These are phyloP conservation scores for Tetramorium alpestre DNA, from an alignment of 1,140 invertebrate genomes.

Conservation along the genomic window DNA sequence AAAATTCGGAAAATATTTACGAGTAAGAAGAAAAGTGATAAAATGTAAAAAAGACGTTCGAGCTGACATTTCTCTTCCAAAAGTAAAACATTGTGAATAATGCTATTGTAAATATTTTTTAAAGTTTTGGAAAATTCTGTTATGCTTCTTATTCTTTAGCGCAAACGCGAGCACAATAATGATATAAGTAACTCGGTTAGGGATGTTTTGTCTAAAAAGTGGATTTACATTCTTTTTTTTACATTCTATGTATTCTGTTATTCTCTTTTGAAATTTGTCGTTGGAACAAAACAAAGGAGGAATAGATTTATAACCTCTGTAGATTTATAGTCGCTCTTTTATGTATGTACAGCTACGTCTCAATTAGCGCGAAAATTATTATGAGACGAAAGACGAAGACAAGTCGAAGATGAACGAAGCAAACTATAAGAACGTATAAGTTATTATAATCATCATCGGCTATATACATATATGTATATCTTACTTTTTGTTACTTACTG, in stretches of 20 bases:
- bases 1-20: not conserved
- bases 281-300: conserved; percentile 29
- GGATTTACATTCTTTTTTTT: too few species aligned
- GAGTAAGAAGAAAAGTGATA: not conserved
- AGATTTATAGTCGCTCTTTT: conserved; percentile 22
- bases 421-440: conserved; percentile 17
- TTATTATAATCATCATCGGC: not conserved
- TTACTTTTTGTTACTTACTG: too few species aligned
- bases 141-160: too few species aligned
- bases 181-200: too few species aligned
- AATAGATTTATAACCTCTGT: conserved; percentile 43
- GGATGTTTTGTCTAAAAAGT: too few species aligned
- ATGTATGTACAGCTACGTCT: not conserved
- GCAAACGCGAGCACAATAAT: too few species aligned
- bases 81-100: too few species aligned
- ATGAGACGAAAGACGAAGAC: not conserved
- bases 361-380: not conserved
- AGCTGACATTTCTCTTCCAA: too few species aligned
- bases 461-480: too few species aligned
- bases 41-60: not conserved
- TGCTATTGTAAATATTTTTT: too few species aligned
- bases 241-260: too few species aligned
- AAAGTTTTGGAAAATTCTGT: too few species aligned
- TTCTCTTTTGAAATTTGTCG: conserved; percentile 39
- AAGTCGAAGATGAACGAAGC: not conserved